Evolutionary conservation across 2,888 invertebrate genomes (phyloP).

Genomic region (Xestia xanthographa): DNA sequence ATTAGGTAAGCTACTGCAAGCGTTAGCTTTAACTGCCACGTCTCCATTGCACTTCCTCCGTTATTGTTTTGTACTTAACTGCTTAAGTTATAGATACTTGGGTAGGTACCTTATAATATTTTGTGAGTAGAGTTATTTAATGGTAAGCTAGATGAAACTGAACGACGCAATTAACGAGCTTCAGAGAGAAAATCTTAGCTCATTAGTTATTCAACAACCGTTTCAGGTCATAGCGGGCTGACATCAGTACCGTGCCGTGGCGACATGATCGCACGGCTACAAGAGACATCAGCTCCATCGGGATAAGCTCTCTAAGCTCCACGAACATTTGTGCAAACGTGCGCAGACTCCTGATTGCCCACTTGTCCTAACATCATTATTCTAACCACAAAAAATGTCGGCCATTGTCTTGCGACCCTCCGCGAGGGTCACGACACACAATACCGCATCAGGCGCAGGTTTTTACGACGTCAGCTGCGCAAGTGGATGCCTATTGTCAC

Average conservation of each 20-base stretch:
- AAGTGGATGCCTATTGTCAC: constrained; percentile 83
- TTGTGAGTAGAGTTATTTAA: background rate
- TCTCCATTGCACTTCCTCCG: background rate
- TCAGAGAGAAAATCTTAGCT: constrained; percentile 51
- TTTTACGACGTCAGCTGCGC: constrained; percentile 87
- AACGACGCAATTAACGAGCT: constrained; percentile 49
- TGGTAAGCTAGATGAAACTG: background rate
- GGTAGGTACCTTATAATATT: background rate
- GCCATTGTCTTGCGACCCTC: constrained; percentile 57
- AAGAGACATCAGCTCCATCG: constrained; percentile 55
- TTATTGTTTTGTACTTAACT: background rate
- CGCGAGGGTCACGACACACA: constrained; percentile 53
- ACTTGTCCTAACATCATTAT: constrained; percentile 69
- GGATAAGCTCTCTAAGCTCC: constrained; percentile 55
- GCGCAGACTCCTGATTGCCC: constrained; percentile 67
- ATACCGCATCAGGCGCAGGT: constrained; percentile 69
- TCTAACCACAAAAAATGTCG: constrained; percentile 59
- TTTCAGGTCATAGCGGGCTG: constrained; percentile 50
- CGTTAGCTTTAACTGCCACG: background rate
- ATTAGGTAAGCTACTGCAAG: background rate
- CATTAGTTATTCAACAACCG: constrained; percentile 65
- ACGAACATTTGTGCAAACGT: constrained; percentile 69
- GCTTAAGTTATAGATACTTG: background rate
- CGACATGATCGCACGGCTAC: constrained; percentile 31
- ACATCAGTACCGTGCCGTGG: constrained; percentile 37